Evolutionary conservation across 2,888 invertebrate species (phyloP).

Genomic region (Corbicula japonica): DNA sequence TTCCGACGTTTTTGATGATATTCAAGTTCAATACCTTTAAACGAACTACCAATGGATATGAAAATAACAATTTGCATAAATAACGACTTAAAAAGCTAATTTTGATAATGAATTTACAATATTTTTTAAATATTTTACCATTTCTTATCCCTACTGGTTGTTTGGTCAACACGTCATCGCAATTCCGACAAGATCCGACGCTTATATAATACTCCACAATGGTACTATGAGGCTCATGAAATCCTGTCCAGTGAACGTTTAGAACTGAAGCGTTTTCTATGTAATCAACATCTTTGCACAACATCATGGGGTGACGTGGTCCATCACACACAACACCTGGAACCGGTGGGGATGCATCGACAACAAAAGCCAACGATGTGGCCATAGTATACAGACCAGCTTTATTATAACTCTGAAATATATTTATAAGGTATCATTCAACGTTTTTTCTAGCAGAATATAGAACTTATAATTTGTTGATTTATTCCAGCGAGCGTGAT

Average conservation of each 20-base stretch:
- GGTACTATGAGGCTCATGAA: constrained; percentile 68
- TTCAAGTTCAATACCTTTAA: too few species aligned
- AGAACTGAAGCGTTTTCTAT: constrained; percentile 49
- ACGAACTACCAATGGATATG: too few species aligned
- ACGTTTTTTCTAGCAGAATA: too few species aligned
- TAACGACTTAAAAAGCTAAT: too few species aligned
- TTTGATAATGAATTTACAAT: too few species aligned
- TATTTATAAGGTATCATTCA: constrained; percentile 1
- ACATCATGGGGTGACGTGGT: constrained; percentile 1
- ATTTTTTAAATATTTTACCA: constrained; percentile 52
- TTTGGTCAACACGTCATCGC: constrained; percentile 61
- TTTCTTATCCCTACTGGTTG: constrained; percentile 62
- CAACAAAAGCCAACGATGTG: constrained; percentile 66
- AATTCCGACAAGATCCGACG: constrained; percentile 64
- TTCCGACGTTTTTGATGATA: too few species aligned
- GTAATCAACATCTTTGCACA: constrained; percentile 61
- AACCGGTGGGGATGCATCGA: constrained; percentile 66
- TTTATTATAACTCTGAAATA: constrained; percentile 60
- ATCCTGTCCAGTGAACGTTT: constrained; percentile 67
- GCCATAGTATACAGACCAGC: constrained; percentile 63
- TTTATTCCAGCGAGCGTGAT: too few species aligned
- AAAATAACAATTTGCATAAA: too few species aligned
- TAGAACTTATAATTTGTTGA: too few species aligned
- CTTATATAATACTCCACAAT: constrained; percentile 60
- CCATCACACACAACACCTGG: constrained; percentile 68